Evolutionary conservation across 2,888 invertebrate genomes (phyloP), one percentile per base, ranked within the genome.

Genomic region (Xestia c-nigrum): DNA sequence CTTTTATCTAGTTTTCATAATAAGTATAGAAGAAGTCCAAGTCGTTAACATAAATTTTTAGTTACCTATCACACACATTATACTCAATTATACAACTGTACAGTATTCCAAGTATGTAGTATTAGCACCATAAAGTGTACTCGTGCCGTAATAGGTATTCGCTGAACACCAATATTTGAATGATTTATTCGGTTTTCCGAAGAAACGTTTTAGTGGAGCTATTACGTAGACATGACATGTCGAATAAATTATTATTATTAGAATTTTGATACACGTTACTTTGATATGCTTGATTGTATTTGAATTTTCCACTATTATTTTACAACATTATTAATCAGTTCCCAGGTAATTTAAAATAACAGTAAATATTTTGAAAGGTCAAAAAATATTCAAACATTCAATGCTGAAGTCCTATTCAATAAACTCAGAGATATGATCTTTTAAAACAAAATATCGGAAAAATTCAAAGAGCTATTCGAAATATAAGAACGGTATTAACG

Each of bases 401-500:
- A 5, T 7, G 16, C 31, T 16, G 31, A 12, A 71, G 12, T 19
- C 19, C 72, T 7, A 43, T 16, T 61, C 21, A 50, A 50, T 46
- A 71, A 55, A 31, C 73, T 46, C 21, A n/a, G 9, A 57, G 21
- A 55, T 31, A 0, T 12, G 40, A 40, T 40, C 1, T 40, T 43
- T 64, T 69, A n/a, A 50, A 55, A 47, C 24, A 64, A 38, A 31
- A 40, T 14, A 81, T 14, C 14, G 9, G 9, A 55, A 47, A 64
- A 64, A 55, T 31, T 61, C 38, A 21, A 78, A 59, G 10, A 24
- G 21, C 46, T 52, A 63, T 63, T 65, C 59, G 31, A 64, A 67
- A 68, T 46, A 63, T 68, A 69, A 64, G 72, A 69, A 70, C 40
- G n/a, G 24, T 47, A 76, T 71, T 76, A 74, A 47, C 55, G 19